Evolutionary conservation across 1,140 invertebrate genomes (phyloP).

Genomic region (Diachasmimorpha longicaudata): DNA sequence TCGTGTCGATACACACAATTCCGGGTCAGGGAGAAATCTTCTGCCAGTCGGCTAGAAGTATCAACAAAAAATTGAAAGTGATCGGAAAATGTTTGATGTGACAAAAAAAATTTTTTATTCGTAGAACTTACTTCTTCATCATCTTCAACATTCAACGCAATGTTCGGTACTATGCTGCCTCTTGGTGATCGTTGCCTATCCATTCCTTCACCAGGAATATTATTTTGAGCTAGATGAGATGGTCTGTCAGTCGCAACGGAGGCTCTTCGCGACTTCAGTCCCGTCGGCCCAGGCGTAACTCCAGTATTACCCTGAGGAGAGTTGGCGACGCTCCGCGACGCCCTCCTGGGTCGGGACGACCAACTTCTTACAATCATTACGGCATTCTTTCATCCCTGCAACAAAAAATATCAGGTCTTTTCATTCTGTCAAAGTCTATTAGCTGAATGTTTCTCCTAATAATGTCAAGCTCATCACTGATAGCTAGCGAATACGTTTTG

Average conservation of each 20-base stretch:
- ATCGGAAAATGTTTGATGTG: no score
- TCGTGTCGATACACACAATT: conserved; percentile 43
- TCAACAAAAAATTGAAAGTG: no score
- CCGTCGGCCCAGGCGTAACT: conserved; percentile 32
- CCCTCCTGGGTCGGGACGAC: conserved; percentile 70
- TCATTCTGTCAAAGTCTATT: background rate
- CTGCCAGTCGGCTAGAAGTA: conserved; percentile 39
- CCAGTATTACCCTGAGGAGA: conserved; percentile 65
- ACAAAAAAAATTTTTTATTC: conserved; percentile 23
- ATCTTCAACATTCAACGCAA: conserved; percentile 46
- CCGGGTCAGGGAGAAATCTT: conserved; percentile 52
- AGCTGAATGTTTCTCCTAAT: no score
- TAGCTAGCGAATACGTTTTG: background rate
- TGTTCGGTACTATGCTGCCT: conserved; percentile 61
- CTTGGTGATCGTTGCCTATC: conserved; percentile 57
- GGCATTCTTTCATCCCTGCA: conserved; percentile 39
- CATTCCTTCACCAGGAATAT: conserved; percentile 32
- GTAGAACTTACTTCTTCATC: conserved; percentile 42
- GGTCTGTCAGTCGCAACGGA: conserved; percentile 54
- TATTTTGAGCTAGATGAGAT: conserved; percentile 42
- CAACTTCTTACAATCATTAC: conserved; percentile 71
- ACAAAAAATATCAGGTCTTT: conserved; percentile 10
- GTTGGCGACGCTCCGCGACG: conserved; percentile 70
- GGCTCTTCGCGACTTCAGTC: conserved; percentile 46
- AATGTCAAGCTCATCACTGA: background rate